Conservation (phyloP, 2,113 vertebrate genomes). For the Nycticebus coucang region DNA sequence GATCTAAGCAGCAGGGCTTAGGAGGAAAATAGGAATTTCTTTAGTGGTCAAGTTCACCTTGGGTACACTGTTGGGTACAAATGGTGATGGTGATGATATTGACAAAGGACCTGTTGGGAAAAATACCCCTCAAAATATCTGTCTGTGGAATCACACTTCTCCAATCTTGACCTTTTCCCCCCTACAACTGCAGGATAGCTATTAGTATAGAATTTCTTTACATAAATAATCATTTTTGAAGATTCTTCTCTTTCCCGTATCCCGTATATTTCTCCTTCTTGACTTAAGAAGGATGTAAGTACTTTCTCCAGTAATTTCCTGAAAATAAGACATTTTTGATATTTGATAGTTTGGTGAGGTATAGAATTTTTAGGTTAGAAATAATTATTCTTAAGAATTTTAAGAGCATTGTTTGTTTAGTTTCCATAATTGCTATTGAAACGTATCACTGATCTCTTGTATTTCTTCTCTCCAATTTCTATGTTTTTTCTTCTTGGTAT, state of each 20-base stretch:
- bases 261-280: background rate
- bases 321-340: background rate
- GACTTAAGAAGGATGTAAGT: background rate
- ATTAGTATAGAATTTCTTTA: background rate
- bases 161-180: background rate
- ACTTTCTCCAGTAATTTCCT: background rate
- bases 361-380: constrained; percentile 37
- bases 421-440: background rate
- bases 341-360: constrained; percentile 23
- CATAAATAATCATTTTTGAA: background rate
- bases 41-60: background rate
- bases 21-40: background rate
- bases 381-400: background rate
- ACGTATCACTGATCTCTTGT: background rate
- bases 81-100: background rate
- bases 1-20: background rate
- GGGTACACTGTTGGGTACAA: background rate
- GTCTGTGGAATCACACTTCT: background rate
- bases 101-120: background rate
- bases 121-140: background rate
- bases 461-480: background rate
- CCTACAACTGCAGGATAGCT: background rate
- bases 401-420: background rate
- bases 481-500: background rate
- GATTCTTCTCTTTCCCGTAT: background rate